phyloP scores from a whole-genome alignment of 2,113 vertebrate species.

The Pogonocichla stellata region DNA sequence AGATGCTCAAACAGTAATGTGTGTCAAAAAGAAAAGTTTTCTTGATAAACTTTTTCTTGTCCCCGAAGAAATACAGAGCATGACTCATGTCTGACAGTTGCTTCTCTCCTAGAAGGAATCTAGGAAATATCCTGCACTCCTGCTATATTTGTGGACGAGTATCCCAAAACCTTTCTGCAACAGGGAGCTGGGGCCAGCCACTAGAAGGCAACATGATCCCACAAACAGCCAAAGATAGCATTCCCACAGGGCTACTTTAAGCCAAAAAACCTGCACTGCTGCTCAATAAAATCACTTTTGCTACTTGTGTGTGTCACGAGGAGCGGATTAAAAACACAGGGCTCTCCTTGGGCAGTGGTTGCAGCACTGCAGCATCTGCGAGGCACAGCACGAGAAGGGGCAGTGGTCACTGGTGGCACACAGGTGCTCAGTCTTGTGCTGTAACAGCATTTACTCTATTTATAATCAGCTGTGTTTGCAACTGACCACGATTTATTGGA shows the following conservation, averaged over 20 bases:
- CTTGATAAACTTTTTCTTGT: background rate
- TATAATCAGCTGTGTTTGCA: background rate
- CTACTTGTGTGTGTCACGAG: background rate
- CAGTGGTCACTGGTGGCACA: accelerated
- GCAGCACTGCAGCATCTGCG: background rate
- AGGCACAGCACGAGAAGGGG: background rate
- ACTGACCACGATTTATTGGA: background rate
- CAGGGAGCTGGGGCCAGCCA: background rate
- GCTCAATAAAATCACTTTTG: background rate
- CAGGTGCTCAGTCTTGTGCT: background rate
- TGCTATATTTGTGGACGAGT: background rate
- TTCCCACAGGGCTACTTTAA: background rate
- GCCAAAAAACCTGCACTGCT: background rate
- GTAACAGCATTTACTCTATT: background rate
- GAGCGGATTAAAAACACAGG: background rate
- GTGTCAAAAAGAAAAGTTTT: background rate
- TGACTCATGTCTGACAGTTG: background rate
- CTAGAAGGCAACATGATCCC: slow-evolving; percentile 63
- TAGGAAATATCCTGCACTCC: background rate
- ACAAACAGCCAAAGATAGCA: background rate
- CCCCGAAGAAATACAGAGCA: background rate
- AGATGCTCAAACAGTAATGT: background rate
- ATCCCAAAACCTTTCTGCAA: background rate
- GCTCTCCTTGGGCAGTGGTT: background rate
- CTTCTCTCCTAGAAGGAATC: background rate